Percentiles rank a stretch among this genome's conserved stretches.
Evolutionary conservation across 2,113 vertebrate genomes (phyloP).

Genomic region (Lepisosteus osseus): DNA sequence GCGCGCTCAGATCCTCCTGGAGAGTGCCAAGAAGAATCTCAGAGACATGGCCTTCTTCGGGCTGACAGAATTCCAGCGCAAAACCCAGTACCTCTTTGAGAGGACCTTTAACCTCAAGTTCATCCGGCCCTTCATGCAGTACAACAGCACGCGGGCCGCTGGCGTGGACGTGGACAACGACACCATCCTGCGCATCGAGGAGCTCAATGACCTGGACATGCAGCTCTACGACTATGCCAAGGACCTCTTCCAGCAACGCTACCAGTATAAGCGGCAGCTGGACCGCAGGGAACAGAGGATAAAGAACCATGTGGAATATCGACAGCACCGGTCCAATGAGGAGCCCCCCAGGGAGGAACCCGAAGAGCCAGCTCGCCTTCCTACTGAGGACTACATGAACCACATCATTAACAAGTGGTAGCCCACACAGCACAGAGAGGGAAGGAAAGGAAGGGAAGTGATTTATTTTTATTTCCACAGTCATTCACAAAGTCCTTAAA

Average conservation of each 20-base stretch:
- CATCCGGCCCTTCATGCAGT: constrained; percentile 97
- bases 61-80: constrained; percentile 96
- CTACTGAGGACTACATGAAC: constrained; percentile 99
- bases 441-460: background rate
- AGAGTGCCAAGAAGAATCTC: constrained; percentile 96
- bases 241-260: constrained; percentile 97
- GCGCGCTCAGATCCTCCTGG: constrained; percentile 88
- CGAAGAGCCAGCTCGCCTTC: constrained; percentile 77
- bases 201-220: constrained; percentile 96
- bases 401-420: constrained; percentile 99
- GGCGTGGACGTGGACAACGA: constrained; percentile 89
- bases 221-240: constrained; percentile 96
- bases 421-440: constrained; percentile 39
- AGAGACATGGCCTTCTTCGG: constrained; percentile 98
- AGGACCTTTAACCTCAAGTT: constrained; percentile 94
- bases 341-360: constrained; percentile 68
- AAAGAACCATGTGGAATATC: constrained; percentile 78
- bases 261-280: constrained; percentile 91
- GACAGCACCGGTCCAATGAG: constrained; percentile 72
- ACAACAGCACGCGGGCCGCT: constrained; percentile 92
- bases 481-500: background rate
- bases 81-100: constrained; percentile 97
- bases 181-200: constrained; percentile 89
- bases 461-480: background rate
- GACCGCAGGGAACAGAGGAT: constrained; percentile 89